These are phyloP conservation scores for Euzetes globulus DNA, from an alignment of 2,888 invertebrate genomes.

Conservation along the genomic window DNA sequence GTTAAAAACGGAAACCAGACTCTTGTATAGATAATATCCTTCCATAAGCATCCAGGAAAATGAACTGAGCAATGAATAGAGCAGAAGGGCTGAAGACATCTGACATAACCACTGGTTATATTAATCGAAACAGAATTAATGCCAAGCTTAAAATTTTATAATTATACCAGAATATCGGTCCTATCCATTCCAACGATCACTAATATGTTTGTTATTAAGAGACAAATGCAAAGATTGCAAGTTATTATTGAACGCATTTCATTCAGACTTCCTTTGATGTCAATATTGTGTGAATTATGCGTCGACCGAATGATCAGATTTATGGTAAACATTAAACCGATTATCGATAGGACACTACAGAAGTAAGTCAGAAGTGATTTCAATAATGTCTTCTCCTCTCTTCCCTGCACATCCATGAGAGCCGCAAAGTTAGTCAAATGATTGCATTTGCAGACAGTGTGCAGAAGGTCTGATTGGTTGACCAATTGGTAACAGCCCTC, in stretches of 20 bases:
- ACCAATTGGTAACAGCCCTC: conserved; percentile 40
- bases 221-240: conserved; percentile 36
- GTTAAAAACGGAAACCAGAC: conserved; percentile 38
- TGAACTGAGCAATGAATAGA: conserved; percentile 36
- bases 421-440: conserved; percentile 43
- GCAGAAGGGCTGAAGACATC: conserved; percentile 32
- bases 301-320: conserved; percentile 36
- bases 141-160: background rate
- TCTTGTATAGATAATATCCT: conserved; percentile 37
- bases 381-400: background rate
- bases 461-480: conserved; percentile 39
- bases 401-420: conserved; percentile 40
- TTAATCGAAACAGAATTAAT: too few relatives aligned
- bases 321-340: conserved; percentile 34
- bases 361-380: conserved; percentile 31
- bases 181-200: conserved; percentile 28
- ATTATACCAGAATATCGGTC: conserved; percentile 20
- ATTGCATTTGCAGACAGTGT: conserved; percentile 42
- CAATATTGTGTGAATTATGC: conserved; percentile 23
- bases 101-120: conserved; percentile 34
- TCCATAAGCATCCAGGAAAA: conserved; percentile 41
- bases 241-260: conserved; percentile 34
- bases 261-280: background rate
- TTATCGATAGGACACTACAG: conserved; percentile 32
- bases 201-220: conserved; percentile 36